phyloP scores from a whole-genome alignment of 2,113 vertebrate species.

The Melospiza georgiana region DNA sequence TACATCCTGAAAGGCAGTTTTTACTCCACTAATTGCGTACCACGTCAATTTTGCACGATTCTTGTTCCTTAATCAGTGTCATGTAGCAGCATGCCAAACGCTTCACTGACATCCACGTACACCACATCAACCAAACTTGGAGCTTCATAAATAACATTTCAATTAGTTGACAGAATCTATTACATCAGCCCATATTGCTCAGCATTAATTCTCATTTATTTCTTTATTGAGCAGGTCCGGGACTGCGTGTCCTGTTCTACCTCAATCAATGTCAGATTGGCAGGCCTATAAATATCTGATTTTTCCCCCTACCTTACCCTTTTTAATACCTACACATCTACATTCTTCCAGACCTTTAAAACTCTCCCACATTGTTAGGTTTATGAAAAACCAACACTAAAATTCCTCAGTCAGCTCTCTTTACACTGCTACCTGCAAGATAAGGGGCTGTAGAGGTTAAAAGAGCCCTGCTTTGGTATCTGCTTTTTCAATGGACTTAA shows the following conservation, averaged over 20 bases:
- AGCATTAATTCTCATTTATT: conserved; percentile 37
- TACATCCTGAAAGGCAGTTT: conserved; percentile 9
- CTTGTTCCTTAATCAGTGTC: conserved; percentile 32
- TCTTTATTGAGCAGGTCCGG: background rate
- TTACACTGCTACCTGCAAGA: background rate
- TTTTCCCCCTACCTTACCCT: fast-evolving
- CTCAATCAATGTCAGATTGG: background rate
- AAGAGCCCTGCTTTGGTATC: background rate
- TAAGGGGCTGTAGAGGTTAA: background rate
- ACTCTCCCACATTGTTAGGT: background rate
- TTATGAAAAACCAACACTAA: background rate
- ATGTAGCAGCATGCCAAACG: conserved; percentile 1
- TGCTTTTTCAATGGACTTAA: background rate
- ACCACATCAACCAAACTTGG: background rate
- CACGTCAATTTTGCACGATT: background rate
- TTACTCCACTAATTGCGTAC: background rate
- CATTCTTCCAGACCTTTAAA: background rate
- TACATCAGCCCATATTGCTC: conserved; percentile 26
- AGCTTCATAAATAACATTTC: conserved; percentile 50
- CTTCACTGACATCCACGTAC: background rate
- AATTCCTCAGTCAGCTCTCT: background rate
- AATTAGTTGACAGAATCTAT: conserved; percentile 50
- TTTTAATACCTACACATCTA: background rate
- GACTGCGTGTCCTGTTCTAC: background rate
- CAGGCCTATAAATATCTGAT: background rate